phyloP scores from a whole-genome alignment of 2,113 vertebrate genomes.

The Pseudorasbora parva region DNA sequence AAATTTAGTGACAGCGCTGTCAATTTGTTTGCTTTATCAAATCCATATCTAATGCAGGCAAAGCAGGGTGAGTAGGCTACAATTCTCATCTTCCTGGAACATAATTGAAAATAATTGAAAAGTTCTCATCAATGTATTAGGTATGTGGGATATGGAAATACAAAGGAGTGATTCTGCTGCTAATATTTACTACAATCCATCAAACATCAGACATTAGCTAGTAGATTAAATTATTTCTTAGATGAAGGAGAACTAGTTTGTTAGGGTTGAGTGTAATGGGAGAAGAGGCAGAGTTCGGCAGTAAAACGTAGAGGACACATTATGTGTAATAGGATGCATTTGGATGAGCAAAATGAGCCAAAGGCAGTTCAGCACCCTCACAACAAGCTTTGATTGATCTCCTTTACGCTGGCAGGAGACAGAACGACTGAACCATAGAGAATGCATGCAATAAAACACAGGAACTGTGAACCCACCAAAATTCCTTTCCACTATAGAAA shows the following conservation, averaged over 20 bases:
- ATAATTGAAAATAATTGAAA: constrained; percentile 5
- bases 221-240: neutral
- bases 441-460: constrained; percentile 57
- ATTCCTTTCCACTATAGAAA: constrained; percentile 19
- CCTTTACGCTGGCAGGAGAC: constrained; percentile 55
- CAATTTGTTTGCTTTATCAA: neutral
- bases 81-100: neutral
- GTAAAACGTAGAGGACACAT: constrained; percentile 25
- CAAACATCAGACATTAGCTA: constrained; percentile 19
- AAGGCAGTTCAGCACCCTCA: constrained; percentile 49
- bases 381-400: constrained; percentile 68
- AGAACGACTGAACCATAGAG: constrained; percentile 58
- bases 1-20: neutral
- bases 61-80: neutral
- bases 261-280: constrained; percentile 1
- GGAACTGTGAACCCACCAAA: constrained; percentile 51
- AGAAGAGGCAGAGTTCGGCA: neutral
- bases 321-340: constrained; percentile 29
- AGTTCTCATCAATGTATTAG: neutral
- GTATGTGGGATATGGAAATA: neutral
- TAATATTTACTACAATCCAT: neutral
- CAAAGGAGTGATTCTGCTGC: neutral
- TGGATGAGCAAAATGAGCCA: constrained; percentile 32
- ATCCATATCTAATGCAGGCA: neutral
- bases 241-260: constrained; percentile 10